Conservation (phyloP, 2,113 vertebrate genomes). For the Coturnix japonica region DNA sequence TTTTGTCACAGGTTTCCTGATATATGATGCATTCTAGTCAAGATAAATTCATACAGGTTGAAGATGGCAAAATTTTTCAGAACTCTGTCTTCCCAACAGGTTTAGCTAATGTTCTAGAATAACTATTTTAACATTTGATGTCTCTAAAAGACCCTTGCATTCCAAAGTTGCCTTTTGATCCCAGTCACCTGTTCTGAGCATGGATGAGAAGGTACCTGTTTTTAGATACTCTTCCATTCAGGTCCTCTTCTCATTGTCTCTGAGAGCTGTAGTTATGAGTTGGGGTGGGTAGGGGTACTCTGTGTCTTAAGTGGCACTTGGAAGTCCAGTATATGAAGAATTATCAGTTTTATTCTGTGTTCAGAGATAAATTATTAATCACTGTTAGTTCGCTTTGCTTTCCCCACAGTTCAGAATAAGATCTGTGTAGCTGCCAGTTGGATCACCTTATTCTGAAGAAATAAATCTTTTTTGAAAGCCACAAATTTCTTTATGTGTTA, state of each 20-base stretch:
- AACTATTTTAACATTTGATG: neutral
- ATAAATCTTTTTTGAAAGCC: neutral
- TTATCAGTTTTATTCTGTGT: neutral
- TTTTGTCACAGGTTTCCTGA: neutral
- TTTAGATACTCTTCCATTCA: neutral
- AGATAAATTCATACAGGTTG: neutral
- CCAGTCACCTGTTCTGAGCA: neutral
- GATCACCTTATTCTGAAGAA: neutral
- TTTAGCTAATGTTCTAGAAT: neutral
- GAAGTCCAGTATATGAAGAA: neutral
- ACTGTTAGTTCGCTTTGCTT: neutral
- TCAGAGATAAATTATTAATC: neutral
- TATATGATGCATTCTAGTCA: neutral
- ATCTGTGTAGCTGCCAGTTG: neutral
- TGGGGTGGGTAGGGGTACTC: neutral
- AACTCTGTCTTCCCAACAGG: neutral
- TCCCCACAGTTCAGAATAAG: neutral
- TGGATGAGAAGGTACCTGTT: neutral
- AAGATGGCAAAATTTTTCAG: neutral
- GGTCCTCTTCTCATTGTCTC: neutral
- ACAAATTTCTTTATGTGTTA: fast-evolving
- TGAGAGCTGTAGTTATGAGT: neutral
- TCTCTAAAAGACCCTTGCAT: neutral
- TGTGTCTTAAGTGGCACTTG: neutral
- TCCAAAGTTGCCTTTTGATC: neutral